Evolutionary conservation across 2,113 vertebrate genomes (phyloP).

Genomic region (Chloebia gouldiae): DNA sequence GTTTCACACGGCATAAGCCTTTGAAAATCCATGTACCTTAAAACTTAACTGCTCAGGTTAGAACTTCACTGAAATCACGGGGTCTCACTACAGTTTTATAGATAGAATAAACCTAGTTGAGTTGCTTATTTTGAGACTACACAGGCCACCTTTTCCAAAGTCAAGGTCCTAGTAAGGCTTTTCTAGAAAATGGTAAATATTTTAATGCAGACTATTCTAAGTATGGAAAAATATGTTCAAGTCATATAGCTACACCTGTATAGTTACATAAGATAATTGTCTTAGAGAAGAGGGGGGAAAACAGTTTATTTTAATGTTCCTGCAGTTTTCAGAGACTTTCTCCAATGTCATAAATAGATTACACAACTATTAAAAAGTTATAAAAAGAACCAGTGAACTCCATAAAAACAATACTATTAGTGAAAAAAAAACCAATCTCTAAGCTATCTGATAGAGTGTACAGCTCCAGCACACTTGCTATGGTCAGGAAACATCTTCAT

Average conservation of each 20-base stretch:
- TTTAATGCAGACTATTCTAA: neutral
- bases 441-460: neutral
- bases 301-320: neutral
- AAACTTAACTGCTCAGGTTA: neutral
- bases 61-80: neutral
- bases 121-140: neutral
- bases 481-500: neutral
- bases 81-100: neutral
- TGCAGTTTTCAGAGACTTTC: neutral
- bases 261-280: rapidly evolving
- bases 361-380: neutral
- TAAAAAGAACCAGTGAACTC: neutral
- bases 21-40: neutral
- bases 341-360: neutral
- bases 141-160: neutral
- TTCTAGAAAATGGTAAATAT: neutral
- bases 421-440: neutral
- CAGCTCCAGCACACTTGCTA: neutral
- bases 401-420: neutral
- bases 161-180: neutral
- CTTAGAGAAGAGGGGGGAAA: rapidly evolving
- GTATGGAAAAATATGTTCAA: neutral
- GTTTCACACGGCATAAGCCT: neutral
- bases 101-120: neutral
- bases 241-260: neutral